Evolutionary conservation across 2,113 vertebrate genomes (phyloP).

Genomic region (Ciconia stormi): DNA sequence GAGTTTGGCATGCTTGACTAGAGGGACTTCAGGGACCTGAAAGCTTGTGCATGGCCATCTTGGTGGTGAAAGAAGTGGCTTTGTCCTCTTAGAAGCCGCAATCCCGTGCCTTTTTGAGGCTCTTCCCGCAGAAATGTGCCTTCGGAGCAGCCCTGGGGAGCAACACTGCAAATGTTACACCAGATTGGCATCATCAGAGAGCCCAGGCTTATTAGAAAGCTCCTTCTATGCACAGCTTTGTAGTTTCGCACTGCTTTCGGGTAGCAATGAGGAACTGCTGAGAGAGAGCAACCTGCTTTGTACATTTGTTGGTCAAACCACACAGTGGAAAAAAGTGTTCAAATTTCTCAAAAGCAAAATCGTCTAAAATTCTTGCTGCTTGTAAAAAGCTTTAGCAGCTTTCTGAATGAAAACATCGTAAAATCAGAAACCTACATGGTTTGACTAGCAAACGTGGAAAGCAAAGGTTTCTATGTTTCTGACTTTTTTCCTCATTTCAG

Average conservation of each 20-base stretch:
- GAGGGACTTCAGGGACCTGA: not conserved
- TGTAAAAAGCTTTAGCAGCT: not conserved
- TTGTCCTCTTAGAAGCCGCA: not conserved
- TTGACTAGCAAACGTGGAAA: not conserved
- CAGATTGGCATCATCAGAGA: not conserved
- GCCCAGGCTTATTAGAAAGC: not conserved
- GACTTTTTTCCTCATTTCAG: not conserved
- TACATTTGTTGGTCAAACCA: not conserved
- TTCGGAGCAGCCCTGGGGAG: not conserved
- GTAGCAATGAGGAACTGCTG: accelerated
- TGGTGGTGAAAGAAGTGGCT: not conserved
- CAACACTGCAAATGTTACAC: not conserved
- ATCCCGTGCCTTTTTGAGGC: not conserved
- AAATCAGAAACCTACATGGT: not conserved
- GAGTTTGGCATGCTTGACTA: not conserved
- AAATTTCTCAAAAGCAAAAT: not conserved
- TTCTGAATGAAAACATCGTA: not conserved
- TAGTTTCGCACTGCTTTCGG: not conserved
- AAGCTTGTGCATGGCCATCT: not conserved
- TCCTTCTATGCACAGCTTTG: not conserved
- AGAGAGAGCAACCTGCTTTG: not conserved
- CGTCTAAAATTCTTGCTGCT: not conserved
- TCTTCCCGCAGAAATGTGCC: not conserved
- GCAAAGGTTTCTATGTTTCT: not conserved
- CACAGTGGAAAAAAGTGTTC: not conserved